Evolutionary conservation across 92 coral and sea anemone species (phyloP), one percentile per base, ranked within the genome.

Genomic region (Desmophyllum pertusum): DNA sequence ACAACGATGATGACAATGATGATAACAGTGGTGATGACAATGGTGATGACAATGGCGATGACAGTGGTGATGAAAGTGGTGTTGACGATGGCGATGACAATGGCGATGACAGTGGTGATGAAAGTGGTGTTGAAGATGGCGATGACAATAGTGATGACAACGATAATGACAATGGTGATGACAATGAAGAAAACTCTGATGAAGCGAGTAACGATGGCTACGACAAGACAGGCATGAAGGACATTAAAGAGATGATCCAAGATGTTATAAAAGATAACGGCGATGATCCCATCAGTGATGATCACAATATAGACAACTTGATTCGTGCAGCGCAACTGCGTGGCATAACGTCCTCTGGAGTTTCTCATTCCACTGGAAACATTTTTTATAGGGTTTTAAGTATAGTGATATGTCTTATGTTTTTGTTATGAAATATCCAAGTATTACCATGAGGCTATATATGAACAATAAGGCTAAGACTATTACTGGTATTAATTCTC

Each of bases 221-320:
- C 21, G 48, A 29, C 13, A 25, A 39, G 27, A 36, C 35, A 4
- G 42, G 36, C 8, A 5, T 67, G 25, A 15, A 38, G 36, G 18
- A 25, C 33, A 36, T 80, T 13, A 80, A 48, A 42, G 68, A 80
- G 29, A 48, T 80, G 76, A 15, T 80, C 13, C 36, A 3, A 38
- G 66, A 80, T 69, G 35, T 39, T 18, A 48, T 68, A 2, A 50
- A 27, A 0, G 69, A 80, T 39, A 80, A 50, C 7, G 76, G 59
- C 29, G 61, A 62, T 39, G 76, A 62, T 3, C 65, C 37, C 1
- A 37, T n/a, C 39, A 62, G 46, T 14, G 84, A 41, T 15, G 76
- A 68, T 36, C 45, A 80, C 45, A 59, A 55, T 18, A 27, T 80
- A 17, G 13, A 14, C 11, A 51, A 80, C 65, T 59, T 80, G 52